Percentiles rank a stretch among this genome's conserved stretches.
phyloP scores from a whole-genome alignment of 1,140 invertebrate genomes.

The Asbolus verrucosus region DNA sequence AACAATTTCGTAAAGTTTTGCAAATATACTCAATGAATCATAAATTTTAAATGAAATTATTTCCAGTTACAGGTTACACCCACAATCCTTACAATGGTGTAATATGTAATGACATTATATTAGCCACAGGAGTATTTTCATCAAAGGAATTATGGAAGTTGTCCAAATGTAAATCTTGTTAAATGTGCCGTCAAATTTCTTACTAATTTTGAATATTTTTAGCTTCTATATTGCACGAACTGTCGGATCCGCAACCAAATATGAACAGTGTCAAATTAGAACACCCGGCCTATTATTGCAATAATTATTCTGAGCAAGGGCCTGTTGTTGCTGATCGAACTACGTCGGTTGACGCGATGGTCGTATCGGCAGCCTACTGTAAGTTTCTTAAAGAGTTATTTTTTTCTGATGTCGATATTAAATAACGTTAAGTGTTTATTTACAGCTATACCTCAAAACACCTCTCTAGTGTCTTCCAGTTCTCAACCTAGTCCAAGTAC shows the following conservation, averaged over 20 bases:
- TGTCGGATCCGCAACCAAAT: conserved; percentile 80
- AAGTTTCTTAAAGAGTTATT: conserved; percentile 62
- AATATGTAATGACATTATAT: conserved; percentile 97
- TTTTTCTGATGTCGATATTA: conserved; percentile 9
- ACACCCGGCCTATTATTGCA: conserved; percentile 90
- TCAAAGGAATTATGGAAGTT: conserved; percentile 97
- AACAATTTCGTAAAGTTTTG: conserved; percentile 44
- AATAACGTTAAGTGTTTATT: conserved; percentile 24
- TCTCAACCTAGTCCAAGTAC: conserved; percentile 66
- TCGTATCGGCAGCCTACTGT: conserved; percentile 74
- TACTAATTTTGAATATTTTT: conserved; percentile 69
- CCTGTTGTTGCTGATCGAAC: conserved; percentile 67
- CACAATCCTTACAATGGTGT: conserved; percentile 98
- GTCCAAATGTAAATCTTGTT: conserved; percentile 84
- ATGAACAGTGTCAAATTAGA: conserved; percentile 91
- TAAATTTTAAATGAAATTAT: conserved; percentile 46
- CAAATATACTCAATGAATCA: conserved; percentile 20
- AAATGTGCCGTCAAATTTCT: conserved; percentile 43
- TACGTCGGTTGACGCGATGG: conserved; percentile 67
- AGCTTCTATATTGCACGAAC: conserved; percentile 95
- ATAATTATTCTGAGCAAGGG: conserved; percentile 85
- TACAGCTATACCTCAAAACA: conserved; percentile 65
- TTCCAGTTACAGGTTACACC: conserved; percentile 81
- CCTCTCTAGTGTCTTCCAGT: conserved; percentile 64
- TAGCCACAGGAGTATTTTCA: conserved; percentile 98